phyloP scores from a whole-genome alignment of 2,113 vertebrate species.

The Psittacara wagleri region DNA sequence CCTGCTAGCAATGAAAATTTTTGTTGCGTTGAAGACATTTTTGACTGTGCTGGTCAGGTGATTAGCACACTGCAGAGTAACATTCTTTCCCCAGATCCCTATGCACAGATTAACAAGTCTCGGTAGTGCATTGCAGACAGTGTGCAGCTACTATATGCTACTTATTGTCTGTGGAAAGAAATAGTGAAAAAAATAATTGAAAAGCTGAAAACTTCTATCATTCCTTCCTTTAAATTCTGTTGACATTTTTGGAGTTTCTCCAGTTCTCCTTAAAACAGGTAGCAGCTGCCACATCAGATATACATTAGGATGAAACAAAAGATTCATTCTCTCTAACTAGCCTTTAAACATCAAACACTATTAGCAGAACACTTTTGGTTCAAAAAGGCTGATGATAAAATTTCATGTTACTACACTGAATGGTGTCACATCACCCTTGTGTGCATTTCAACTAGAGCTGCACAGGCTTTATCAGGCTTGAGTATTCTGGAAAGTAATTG shows the following conservation, averaged over 20 bases:
- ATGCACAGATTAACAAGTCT: conserved; percentile 3
- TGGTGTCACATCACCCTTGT: neutral
- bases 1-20: neutral
- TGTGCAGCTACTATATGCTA: neutral
- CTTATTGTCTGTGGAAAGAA: neutral
- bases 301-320: neutral
- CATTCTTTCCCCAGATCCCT: conserved; percentile 37
- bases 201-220: neutral
- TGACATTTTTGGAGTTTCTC: neutral
- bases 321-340: neutral
- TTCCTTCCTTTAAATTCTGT: neutral
- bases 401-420: neutral
- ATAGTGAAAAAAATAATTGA: neutral
- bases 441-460: neutral
- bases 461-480: neutral
- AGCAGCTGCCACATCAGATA: conserved; percentile 11
- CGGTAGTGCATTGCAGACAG: neutral
- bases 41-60: conserved; percentile 12
- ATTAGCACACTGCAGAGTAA: conserved; percentile 47
- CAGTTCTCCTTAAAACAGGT: neutral
- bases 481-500: neutral
- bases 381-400: neutral
- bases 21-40: conserved; percentile 1
- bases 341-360: neutral
- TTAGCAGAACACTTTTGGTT: neutral